Percentiles rank a stretch among this genome's conserved stretches.
Evolutionary conservation across 2,797 vertebrate genomes (phyloP).

Genomic region (Acanthornis magna): DNA sequence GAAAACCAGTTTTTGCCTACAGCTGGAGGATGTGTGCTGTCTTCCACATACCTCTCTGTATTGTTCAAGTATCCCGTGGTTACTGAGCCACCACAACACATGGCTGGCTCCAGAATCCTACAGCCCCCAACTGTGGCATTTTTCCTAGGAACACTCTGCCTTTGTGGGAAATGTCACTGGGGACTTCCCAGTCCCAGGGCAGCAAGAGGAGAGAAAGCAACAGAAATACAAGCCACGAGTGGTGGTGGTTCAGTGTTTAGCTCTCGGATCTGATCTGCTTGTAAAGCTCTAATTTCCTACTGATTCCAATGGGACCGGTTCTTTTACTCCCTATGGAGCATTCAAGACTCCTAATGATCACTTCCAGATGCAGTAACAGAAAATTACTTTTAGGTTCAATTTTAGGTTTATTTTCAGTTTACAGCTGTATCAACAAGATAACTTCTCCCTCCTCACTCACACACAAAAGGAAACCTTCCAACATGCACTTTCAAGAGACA

Average conservation of each 20-base stretch:
- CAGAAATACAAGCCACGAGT: accelerated
- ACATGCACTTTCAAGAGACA: neutral
- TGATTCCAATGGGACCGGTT: neutral
- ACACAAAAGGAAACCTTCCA: neutral
- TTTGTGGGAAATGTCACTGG: neutral
- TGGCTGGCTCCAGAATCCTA: neutral
- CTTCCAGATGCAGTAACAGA: neutral
- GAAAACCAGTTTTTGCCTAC: neutral
- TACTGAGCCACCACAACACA: neutral
- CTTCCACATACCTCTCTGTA: neutral
- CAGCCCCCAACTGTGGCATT: neutral
- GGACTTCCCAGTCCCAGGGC: neutral
- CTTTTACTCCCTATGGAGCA: neutral
- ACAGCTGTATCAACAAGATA: neutral
- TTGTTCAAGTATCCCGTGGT: neutral
- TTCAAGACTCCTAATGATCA: neutral
- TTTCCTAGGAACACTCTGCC: neutral
- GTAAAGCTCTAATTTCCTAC: neutral
- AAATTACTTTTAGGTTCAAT: neutral
- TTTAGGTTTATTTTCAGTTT: neutral
- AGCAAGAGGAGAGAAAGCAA: neutral
- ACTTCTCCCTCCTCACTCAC: neutral
- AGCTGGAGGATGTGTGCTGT: neutral
- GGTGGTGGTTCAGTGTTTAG: neutral
- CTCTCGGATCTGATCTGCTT: neutral